Evolutionary conservation across 2,888 invertebrate species (phyloP).

Genomic region (Orthonychiurus folsomi): DNA sequence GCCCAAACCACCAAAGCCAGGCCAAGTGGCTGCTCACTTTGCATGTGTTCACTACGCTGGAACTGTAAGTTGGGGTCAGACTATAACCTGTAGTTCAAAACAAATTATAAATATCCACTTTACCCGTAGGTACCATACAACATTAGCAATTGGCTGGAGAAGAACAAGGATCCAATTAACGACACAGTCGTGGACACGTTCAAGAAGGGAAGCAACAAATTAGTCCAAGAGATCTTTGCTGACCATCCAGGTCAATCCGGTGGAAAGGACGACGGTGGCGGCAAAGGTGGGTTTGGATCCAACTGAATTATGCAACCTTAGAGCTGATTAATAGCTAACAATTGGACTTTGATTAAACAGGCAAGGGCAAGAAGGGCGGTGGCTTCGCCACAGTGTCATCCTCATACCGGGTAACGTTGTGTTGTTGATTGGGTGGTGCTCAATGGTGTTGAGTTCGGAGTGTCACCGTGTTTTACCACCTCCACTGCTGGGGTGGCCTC

Average conservation of each 20-base stretch:
- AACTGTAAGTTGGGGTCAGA: constrained; percentile 43
- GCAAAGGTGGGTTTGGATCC: background rate
- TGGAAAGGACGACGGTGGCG: constrained; percentile 16
- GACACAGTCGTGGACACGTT: constrained; percentile 51
- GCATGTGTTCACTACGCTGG: constrained; percentile 53
- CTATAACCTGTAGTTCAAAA: background rate
- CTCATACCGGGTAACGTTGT: constrained; percentile 83
- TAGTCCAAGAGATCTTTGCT: constrained; percentile 45
- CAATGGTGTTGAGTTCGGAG: too few relatives aligned
- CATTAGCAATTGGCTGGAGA: constrained; percentile 46
- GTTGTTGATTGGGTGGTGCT: too few relatives aligned
- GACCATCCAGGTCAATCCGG: constrained; percentile 46
- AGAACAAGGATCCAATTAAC: constrained; percentile 57
- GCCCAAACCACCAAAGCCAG: constrained; percentile 94
- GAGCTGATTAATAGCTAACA: background rate
- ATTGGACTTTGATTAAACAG: constrained; percentile 42
- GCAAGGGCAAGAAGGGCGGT: constrained; percentile 96
- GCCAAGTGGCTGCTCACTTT: constrained; percentile 53
- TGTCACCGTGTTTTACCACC: too few relatives aligned
- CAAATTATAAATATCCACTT: background rate
- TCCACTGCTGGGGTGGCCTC: too few relatives aligned
- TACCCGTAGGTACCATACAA: constrained; percentile 33
- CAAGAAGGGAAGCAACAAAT: constrained; percentile 45
- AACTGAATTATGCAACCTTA: background rate
- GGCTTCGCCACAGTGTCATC: constrained; percentile 99